Conservation (phyloP, 2,797 vertebrate species). For the Columba guinea region DNA sequence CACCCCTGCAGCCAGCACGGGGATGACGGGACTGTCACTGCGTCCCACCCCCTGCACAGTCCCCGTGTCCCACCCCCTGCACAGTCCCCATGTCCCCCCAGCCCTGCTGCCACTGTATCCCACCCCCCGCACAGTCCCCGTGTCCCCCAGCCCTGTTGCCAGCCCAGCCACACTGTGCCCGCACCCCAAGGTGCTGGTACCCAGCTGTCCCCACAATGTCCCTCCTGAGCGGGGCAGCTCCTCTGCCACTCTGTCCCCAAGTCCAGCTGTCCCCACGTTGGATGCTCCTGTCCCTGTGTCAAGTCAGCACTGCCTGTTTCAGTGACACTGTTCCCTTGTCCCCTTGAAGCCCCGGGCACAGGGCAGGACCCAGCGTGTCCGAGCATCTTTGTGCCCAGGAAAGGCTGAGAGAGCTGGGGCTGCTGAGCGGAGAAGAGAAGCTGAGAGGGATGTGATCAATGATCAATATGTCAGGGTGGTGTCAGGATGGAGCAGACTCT, state of each 20-base stretch:
- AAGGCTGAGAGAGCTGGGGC: no score
- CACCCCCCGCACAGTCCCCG: no score
- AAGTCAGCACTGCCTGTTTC: background rate
- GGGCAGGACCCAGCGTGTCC: background rate
- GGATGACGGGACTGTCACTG: no score
- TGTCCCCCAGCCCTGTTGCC: background rate
- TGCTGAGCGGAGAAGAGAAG: no score
- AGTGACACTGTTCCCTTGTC: background rate
- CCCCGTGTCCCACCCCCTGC: background rate
- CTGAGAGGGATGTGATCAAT: no score
- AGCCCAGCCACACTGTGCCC: background rate
- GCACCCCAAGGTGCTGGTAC: background rate
- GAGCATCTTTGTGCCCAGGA: no score
- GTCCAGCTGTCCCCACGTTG: background rate
- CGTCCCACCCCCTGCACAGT: background rate
- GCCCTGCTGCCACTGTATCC: no score
- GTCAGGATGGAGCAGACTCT: no score
- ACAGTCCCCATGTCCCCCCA: no score
- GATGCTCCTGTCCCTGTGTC: background rate
- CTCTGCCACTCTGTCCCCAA: fast-evolving
- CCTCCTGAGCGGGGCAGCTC: background rate
- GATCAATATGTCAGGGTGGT: no score
- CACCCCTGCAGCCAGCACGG: background rate
- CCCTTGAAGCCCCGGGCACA: background rate
- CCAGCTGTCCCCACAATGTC: fast-evolving